Base-by-base conservation (phyloP, 2,113 vertebrate genomes). In the Phalacrocorax aristotelis region DNA sequence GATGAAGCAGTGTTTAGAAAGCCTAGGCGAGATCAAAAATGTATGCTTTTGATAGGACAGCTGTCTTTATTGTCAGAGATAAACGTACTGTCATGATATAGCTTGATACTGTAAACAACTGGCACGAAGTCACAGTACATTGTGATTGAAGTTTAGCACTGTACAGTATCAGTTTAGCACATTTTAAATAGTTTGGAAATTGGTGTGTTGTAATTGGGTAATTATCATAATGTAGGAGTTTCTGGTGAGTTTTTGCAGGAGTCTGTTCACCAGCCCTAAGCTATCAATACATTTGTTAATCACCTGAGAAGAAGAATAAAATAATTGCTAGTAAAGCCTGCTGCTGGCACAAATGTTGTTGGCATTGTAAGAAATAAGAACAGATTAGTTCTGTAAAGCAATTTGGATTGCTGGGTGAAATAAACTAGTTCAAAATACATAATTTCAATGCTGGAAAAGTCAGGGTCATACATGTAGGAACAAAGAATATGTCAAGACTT, bases 291-390 rank as follows among this genome's bases (percentile, higher is more conserved):
- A 68, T 84, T 74, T 94, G 87, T 94, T 94, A 79, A 54, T 95
- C 48, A 79, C 11, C 65, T 69, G 62, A 40, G 77, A 94, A 52
- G 52, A 95, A 91, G 29, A 70, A 65, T 61, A 76, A 91, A 92
- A 94, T 76, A 91, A 85, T 91, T 82, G 18, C 44, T 84, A 78
- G 64, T 70, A 92, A 64, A 90, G 46, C 30, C 30, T 95, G 42
- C 83, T 90, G 55, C 46, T 92, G 55, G 57, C 44, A 81, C 11
- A 92, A 92, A 81, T 62, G n/a, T 66, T 90, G 68, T 74, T 90
- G 85, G 77, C 20, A 7, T 38, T 76, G 21, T 69, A 86, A 69
- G 16, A 70, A 96, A 78, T 87, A 93, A 93, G 68, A 88, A 93
- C 68, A 75, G 38, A 84, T 90, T 58, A 78, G n/a, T 81, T 81